Evolutionary conservation across 2,888 invertebrate species (phyloP).

Genomic region (Lasioglossum vierecki): DNA sequence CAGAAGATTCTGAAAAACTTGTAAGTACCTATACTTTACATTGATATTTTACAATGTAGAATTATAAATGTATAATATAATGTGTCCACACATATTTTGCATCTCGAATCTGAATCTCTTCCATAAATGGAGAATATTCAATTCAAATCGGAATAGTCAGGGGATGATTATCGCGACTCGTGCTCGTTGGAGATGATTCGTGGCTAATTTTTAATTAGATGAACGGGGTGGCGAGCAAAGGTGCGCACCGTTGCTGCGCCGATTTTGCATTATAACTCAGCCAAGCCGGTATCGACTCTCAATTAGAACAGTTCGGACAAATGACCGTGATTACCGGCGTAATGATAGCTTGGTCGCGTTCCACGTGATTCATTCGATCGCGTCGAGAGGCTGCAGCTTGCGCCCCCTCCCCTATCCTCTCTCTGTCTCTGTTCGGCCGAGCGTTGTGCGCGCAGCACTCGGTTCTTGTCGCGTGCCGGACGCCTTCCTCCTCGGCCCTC

Average conservation of each 20-base stretch:
- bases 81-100: too few species aligned
- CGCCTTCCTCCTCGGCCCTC: constrained; percentile 27
- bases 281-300: constrained; percentile 60
- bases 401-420: neutral
- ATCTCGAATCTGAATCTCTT: too few species aligned
- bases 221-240: neutral
- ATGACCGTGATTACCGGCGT: constrained; percentile 70
- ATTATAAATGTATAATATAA: too few species aligned
- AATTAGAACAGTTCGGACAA: constrained; percentile 69
- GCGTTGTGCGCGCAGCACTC: constrained; percentile 18
- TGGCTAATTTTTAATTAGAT: neutral
- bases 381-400: constrained; percentile 54
- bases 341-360: constrained; percentile 70
- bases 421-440: neutral
- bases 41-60: too few species aligned
- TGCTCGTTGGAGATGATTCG: neutral
- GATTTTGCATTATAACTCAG: constrained; percentile 53
- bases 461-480: constrained; percentile 56
- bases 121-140: neutral
- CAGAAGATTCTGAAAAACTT: too few species aligned
- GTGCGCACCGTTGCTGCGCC: neutral
- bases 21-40: too few species aligned
- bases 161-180: neutral
- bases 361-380: constrained; percentile 70
- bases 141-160: rapidly evolving